Conservation (phyloP, 2,888 invertebrate genomes). For the Rhopalosiphum nymphaeae region DNA sequence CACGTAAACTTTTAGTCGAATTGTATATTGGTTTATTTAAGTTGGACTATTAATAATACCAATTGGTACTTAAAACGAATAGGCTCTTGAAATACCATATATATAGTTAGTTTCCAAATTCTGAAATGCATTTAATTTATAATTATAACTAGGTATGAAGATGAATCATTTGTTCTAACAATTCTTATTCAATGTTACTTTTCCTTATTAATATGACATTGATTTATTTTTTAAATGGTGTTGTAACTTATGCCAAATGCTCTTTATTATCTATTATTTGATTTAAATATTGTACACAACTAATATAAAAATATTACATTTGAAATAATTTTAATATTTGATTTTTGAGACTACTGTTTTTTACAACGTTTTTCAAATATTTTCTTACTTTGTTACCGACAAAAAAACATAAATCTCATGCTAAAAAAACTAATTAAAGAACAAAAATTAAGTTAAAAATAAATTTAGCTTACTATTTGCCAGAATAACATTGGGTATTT, state of each 20-base stretch:
- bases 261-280: background rate
- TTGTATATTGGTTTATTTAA: too few species aligned
- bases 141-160: background rate
- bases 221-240: background rate
- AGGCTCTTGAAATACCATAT: too few species aligned
- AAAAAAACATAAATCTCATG: background rate
- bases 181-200: background rate
- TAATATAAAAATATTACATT: background rate
- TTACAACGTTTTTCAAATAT: background rate
- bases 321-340: background rate
- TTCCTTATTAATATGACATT: background rate
- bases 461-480: background rate
- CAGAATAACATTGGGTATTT: background rate
- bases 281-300: background rate
- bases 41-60: too few species aligned
- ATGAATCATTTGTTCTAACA: background rate
- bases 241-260: background rate
- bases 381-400: background rate
- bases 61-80: too few species aligned
- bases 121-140: background rate
- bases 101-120: too few species aligned
- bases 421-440: background rate
- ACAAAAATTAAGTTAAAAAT: background rate
- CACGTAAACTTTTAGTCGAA: too few species aligned
- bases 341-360: background rate